Evolutionary conservation across 1,140 invertebrate species (phyloP).

Genomic region (Drosophila asahinai): DNA sequence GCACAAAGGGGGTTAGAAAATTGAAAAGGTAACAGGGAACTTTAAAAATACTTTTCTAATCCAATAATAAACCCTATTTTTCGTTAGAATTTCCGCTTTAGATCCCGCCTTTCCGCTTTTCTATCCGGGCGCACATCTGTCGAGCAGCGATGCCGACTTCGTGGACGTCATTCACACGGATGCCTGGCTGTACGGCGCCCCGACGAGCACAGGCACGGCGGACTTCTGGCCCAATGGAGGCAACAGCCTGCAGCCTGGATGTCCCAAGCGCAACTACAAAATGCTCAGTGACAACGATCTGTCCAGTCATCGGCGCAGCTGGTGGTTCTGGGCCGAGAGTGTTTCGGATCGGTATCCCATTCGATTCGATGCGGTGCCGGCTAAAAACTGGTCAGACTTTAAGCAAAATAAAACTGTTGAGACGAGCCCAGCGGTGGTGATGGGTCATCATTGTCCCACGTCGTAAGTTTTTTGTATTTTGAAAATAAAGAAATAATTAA

Average conservation of each 20-base stretch:
- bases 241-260: constrained; percentile 87
- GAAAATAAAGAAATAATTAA: background rate
- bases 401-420: constrained; percentile 68
- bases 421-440: constrained; percentile 50
- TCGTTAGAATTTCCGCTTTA: constrained; percentile 86
- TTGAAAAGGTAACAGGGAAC: constrained; percentile 67
- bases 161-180: constrained; percentile 91
- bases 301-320: constrained; percentile 89
- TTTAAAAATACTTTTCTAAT: background rate
- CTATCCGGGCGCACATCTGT: constrained; percentile 87
- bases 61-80: background rate
- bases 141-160: constrained; percentile 88
- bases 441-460: constrained; percentile 81
- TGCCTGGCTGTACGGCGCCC: constrained; percentile 87
- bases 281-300: constrained; percentile 85
- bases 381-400: constrained; percentile 85
- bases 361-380: constrained; percentile 85
- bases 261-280: constrained; percentile 85
- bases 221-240: constrained; percentile 89
- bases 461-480: constrained; percentile 39
- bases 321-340: constrained; percentile 87
- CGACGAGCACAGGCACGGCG: constrained; percentile 86
- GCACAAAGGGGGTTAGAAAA: constrained; percentile 65
- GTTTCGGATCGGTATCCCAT: constrained; percentile 85
- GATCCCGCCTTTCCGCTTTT: constrained; percentile 88